phyloP scores from a whole-genome alignment of 2,888 invertebrate species.

The Ecliptopera silaceata region DNA sequence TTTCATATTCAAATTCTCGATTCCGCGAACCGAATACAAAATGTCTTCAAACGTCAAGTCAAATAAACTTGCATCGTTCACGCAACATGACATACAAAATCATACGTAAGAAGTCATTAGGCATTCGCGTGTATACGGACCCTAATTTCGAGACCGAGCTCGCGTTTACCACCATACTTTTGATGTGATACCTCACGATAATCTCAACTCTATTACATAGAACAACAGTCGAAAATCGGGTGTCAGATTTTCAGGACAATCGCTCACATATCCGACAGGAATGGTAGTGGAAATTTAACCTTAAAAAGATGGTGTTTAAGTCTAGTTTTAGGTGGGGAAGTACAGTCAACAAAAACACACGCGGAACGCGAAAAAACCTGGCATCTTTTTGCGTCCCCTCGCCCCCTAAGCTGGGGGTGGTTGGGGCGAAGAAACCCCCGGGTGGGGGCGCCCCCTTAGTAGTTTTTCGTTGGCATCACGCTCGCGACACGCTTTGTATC shows the following conservation, averaged over 20 bases:
- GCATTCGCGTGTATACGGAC: slow-evolving; percentile 66
- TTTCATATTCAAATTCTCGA: slow-evolving; percentile 38
- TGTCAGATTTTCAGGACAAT: slow-evolving; percentile 56
- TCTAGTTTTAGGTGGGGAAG: slow-evolving; percentile 37
- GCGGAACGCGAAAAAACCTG: slow-evolving; percentile 70
- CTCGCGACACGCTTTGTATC: slow-evolving; percentile 77
- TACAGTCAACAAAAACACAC: slow-evolving; percentile 74
- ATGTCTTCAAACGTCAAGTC: slow-evolving; percentile 59
- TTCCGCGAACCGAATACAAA: slow-evolving; percentile 45
- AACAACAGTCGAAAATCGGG: slow-evolving; percentile 37
- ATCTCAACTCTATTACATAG: slow-evolving; percentile 31
- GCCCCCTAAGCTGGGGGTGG: slow-evolving; percentile 64
- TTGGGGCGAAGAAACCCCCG: slow-evolving; percentile 69
- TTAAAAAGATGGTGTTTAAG: slow-evolving; percentile 28
- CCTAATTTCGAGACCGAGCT: slow-evolving; percentile 60
- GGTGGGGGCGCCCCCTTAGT: slow-evolving; percentile 58
- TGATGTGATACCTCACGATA: slow-evolving; percentile 39
- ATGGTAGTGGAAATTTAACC: slow-evolving; percentile 37
- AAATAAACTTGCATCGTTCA: slow-evolving; percentile 68
- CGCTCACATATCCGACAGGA: slow-evolving; percentile 60
- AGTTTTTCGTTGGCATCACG: slow-evolving; percentile 82
- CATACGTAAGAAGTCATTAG: slow-evolving; percentile 78
- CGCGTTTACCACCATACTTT: slow-evolving; percentile 63
- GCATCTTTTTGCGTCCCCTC: slow-evolving; percentile 77
- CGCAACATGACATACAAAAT: slow-evolving; percentile 77